phyloP scores from a whole-genome alignment of 2,888 invertebrate species.

The Helobdella robusta region DNA sequence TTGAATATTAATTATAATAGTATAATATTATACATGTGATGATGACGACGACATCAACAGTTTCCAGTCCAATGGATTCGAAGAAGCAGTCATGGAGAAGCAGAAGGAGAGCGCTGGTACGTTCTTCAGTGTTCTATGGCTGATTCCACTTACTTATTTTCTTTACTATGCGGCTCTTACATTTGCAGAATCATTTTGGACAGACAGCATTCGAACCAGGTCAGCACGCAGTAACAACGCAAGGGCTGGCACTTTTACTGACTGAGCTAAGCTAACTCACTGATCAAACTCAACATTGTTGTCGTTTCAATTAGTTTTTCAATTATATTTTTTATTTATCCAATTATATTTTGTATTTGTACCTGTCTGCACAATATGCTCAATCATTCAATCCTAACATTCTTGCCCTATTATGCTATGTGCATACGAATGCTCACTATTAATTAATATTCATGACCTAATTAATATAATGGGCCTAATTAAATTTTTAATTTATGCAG shows the following conservation, averaged over 20 bases:
- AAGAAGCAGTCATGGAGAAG: conserved; percentile 86
- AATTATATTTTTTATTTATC: neutral
- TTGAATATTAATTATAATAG: neutral
- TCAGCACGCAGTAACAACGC: neutral
- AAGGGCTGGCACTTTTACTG: neutral
- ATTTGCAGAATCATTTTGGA: no score
- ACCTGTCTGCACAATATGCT: no score
- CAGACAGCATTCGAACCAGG: neutral
- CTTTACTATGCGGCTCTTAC: no score
- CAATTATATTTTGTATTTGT: no score
- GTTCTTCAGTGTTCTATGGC: conserved; percentile 27
- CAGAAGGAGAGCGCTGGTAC: conserved; percentile 78
- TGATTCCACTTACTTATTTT: conserved; percentile 7
- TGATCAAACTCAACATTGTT: neutral
- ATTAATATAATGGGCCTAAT: no score
- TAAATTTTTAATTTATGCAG: conserved; percentile 44
- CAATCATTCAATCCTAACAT: no score
- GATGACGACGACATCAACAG: neutral
- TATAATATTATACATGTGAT: neutral
- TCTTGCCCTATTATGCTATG: no score
- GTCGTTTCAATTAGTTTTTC: neutral
- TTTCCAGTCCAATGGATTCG: conserved; percentile 74
- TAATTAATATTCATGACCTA: no score
- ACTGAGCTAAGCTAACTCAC: neutral
- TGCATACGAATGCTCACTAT: no score